Base-by-base conservation (phyloP, 2,888 invertebrate species). In the Drosophila tanythrix region DNA sequence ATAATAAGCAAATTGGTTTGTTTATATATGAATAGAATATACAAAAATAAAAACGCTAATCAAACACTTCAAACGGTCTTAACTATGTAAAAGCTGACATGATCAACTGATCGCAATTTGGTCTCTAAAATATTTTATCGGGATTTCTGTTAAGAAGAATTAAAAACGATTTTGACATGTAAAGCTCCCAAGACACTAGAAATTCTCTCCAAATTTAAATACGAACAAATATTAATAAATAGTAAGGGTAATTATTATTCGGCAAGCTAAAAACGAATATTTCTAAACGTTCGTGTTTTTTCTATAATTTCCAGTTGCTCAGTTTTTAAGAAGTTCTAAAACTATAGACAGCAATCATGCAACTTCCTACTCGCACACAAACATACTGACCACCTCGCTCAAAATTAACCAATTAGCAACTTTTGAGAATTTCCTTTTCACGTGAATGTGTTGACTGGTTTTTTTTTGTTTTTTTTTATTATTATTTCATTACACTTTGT, bases 341-440 rank as follows among this genome's bases (percentile, higher is more conserved):
- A 21, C 43, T 15, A 8, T 46, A 15, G 38, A 38, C 38, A 38
- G 38, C 2, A 38, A 38, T 18, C 18, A 38, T 38, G 38, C 18
- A 18, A 21, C 25, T 5, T 25, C 2, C 35, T 10, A 15, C 51
- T 10, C n/a, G 7, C 55, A 53, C 4, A 56, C 31, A 48, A 27
- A 64, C 50, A 55, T 31, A 36, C 18, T 43, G 18, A 46, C 66
- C 66, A 69, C 65, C 43, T 72, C 68, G 72, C 75, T 70, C 70
- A 81, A 77, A 85, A 85, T 85, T 85, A 89, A 82, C 88, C 85
- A 85, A 85, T 85, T 89, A 85, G 83, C 89, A 77, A 71, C 70
- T 79, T 80, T 88, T 65, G 65, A 62, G 71, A 68, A 69, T 75
- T 63, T 33, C 51, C 53, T 57, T 50, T 59, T 62, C 18, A 33